phyloP scores from a whole-genome alignment of 2,113 vertebrate species.

The Mustelus asterias region DNA sequence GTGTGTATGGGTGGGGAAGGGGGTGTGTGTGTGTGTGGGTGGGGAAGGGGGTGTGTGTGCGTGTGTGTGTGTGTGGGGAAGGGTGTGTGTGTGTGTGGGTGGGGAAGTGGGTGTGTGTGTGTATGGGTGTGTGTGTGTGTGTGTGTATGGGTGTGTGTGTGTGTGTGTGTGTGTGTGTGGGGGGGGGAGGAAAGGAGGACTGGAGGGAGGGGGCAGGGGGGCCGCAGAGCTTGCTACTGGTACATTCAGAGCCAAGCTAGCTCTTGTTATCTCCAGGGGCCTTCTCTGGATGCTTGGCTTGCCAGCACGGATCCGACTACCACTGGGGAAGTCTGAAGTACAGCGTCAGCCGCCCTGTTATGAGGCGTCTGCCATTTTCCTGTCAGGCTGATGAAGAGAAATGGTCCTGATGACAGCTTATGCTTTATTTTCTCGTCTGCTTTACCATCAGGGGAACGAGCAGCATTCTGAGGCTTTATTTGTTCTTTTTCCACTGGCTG shows the following conservation, averaged over 20 bases:
- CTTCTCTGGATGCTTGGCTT: slow-evolving; percentile 53
- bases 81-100: too few relatives aligned
- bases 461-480: neutral
- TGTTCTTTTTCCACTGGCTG: slow-evolving; percentile 55
- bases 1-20: too few relatives aligned
- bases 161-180: neutral
- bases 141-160: too few relatives aligned
- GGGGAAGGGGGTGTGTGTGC: too few relatives aligned
- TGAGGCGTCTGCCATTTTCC: slow-evolving; percentile 50
- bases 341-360: slow-evolving; percentile 54
- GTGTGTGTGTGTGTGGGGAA: too few relatives aligned
- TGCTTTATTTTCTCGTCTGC: slow-evolving; percentile 52
- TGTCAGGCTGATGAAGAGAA: slow-evolving; percentile 63
- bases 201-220: too few relatives aligned
- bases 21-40: too few relatives aligned
- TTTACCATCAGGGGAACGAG: neutral
- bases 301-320: slow-evolving; percentile 48
- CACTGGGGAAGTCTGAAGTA: slow-evolving; percentile 53
- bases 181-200: neutral
- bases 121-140: too few relatives aligned
- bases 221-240: neutral
- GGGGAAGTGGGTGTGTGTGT: too few relatives aligned
- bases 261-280: slow-evolving; percentile 51
- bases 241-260: slow-evolving; percentile 48
- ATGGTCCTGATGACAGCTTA: slow-evolving; percentile 68